Evolutionary conservation across 2,888 invertebrate genomes (phyloP).

Genomic region (Metacarcinus magister): DNA sequence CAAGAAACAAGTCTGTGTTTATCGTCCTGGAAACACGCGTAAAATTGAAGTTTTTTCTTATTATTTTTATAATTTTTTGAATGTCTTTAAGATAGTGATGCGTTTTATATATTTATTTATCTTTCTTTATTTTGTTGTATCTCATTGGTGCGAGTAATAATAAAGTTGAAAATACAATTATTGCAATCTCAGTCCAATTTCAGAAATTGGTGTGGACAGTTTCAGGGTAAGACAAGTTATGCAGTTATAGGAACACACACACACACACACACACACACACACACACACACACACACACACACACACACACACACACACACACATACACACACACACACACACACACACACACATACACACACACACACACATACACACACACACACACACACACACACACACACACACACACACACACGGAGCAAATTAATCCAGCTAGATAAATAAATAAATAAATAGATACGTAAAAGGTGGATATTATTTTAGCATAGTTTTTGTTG

Average conservation of each 20-base stretch:
- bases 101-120: background rate
- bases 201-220: background rate
- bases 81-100: background rate
- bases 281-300: constrained; percentile 47
- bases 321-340: background rate
- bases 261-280: constrained; percentile 40
- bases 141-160: background rate
- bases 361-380: too few species aligned
- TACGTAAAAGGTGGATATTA: background rate
- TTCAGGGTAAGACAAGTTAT: background rate
- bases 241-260: background rate
- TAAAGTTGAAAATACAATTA: background rate
- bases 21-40: too few species aligned
- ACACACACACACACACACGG: too few species aligned
- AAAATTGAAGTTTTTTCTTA: background rate
- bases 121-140: background rate
- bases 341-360: background rate
- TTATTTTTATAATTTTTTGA: background rate
- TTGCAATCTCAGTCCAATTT: background rate
- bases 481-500: background rate
- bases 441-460: background rate
- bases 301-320: background rate
- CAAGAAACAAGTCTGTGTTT: too few species aligned
- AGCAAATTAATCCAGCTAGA: background rate
- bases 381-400: too few species aligned